Base-by-base conservation (phyloP, 2,113 vertebrate species). In the Sander vitreus region DNA sequence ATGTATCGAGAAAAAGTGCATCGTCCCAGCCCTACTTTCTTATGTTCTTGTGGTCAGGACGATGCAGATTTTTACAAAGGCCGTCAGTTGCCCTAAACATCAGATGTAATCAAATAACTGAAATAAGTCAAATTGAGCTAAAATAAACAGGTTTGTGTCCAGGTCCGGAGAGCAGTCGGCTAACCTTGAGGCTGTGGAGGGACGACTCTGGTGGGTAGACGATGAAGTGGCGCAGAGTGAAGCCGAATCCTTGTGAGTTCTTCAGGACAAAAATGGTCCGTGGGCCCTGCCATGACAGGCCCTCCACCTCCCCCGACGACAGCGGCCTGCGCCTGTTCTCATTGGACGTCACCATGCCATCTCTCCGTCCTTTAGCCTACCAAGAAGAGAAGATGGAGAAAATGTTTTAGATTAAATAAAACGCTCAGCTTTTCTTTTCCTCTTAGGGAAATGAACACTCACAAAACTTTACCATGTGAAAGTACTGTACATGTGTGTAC, bases 211-310 rank as follows among this genome's bases (percentile, higher is more conserved):
- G 98, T 0, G 98, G 98, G 93, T 99, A 99, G 64, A 99, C 97
- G 15, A 99, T 99, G 93, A 99, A 99, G 90, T 99, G 98, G 0
- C 98, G 97, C n/a, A 99, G 92, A 39, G 97, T 99, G 94, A 99
- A 99, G 76, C 98, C 98, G 0, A 99, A 99, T 1, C 97, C 98
- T 91, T 97, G 97, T 0, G 92, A 88, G 85, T 94, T 98, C 89
- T 99, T 99, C 82, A 78, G 96, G 74, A 99, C 96, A 65, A 96
- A 91, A 89, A 99, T 86, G 0, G 97, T 97, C 66, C 83, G 93
- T 1, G 96, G 96, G 3, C 96, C 95, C 51, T 90, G 93, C 96
- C 96, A 96, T 13, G 93, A 92, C 81, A 95, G 81, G 16, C 95
- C 82, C 3, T 96, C 96, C 70, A 95, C 93, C 59, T 89, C 90